Conservation (phyloP, 2,797 vertebrate genomes). For the Sternotherus odoratus region DNA sequence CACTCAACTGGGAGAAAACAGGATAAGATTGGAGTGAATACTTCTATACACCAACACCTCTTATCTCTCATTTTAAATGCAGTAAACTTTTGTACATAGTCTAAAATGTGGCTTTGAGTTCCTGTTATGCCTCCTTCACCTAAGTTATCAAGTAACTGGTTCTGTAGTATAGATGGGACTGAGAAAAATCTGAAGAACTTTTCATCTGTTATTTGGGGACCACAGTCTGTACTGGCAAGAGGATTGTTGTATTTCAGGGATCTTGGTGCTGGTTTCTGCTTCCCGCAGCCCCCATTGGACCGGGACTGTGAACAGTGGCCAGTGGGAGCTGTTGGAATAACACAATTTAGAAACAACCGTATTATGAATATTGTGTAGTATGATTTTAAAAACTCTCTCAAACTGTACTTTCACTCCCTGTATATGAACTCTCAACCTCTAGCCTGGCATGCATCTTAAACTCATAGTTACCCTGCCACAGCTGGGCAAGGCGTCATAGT, state of each 20-base stretch:
- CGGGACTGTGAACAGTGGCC: too few species aligned
- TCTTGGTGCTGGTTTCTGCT: too few species aligned
- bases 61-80: neutral
- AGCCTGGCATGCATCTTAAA: too few species aligned
- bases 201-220: neutral
- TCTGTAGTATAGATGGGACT: neutral
- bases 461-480: too few species aligned
- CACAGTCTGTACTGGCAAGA: fast-evolving
- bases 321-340: too few species aligned
- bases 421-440: too few species aligned
- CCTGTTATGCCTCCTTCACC: neutral
- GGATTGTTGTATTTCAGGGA: neutral
- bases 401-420: too few species aligned
- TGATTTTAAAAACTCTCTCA: too few species aligned
- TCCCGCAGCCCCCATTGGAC: too few species aligned
- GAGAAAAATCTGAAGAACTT: neutral
- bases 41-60: neutral
- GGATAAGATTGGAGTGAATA: conserved; percentile 13
- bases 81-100: neutral
- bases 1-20: conserved; percentile 1
- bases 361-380: too few species aligned
- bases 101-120: neutral
- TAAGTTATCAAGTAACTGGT: neutral
- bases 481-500: too few species aligned
- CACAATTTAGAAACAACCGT: too few species aligned